phyloP scores from a whole-genome alignment of 1,140 invertebrate genomes.

The Conus betulinus region DNA sequence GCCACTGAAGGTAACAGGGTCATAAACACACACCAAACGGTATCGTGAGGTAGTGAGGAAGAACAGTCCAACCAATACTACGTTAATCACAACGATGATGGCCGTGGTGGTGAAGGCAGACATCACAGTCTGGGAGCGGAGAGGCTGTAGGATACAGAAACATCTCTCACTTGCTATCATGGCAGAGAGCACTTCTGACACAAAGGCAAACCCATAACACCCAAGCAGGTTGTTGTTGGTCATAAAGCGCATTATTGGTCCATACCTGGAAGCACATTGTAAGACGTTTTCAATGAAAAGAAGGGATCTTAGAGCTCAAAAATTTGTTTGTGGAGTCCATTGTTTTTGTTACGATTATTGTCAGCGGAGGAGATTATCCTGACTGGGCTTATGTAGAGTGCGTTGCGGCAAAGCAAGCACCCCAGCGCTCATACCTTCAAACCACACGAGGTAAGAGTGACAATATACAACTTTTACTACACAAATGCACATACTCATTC shows the following conservation, averaged over 20 bases:
- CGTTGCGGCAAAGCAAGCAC: too few species aligned
- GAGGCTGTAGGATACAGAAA: conserved; percentile 22
- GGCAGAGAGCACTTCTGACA: neutral
- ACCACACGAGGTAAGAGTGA: too few species aligned
- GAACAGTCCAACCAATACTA: neutral
- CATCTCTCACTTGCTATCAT: conserved; percentile 30
- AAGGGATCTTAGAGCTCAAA: too few species aligned
- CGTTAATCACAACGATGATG: neutral
- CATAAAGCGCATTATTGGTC: neutral
- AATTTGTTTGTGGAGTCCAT: too few species aligned
- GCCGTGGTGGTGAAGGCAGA: neutral
- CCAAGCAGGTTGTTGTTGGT: conserved; percentile 4
- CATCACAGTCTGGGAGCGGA: conserved; percentile 11
- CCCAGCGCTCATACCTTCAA: too few species aligned
- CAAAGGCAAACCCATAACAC: neutral
- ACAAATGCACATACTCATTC: too few species aligned
- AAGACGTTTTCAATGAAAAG: too few species aligned
- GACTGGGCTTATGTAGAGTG: too few species aligned
- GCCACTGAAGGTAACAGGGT: neutral
- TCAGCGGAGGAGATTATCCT: too few species aligned
- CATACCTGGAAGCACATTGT: neutral
- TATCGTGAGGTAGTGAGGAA: neutral
- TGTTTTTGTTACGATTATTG: too few species aligned
- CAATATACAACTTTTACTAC: too few species aligned
- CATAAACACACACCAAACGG: neutral